Evolutionary conservation across 2,888 invertebrate species (phyloP).

Genomic region (Melipona beecheii): DNA sequence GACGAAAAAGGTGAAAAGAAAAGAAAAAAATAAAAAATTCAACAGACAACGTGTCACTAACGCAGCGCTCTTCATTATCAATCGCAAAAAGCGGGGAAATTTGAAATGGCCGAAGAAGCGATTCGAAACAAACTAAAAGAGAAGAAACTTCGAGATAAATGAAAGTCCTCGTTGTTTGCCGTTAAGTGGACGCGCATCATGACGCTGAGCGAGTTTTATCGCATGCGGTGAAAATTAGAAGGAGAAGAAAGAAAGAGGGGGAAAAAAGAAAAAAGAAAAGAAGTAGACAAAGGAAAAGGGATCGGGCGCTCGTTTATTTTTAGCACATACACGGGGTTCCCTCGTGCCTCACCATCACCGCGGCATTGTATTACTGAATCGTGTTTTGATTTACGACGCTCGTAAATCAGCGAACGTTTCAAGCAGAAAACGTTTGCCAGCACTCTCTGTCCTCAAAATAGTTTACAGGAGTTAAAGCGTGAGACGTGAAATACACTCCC

Average conservation of each 20-base stretch:
- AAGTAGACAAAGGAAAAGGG: background rate
- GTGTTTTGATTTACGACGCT: constrained; percentile 76
- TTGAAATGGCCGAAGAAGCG: too few species aligned
- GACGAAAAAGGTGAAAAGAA: too few species aligned
- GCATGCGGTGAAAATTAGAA: too few species aligned
- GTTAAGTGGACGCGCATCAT: too few species aligned
- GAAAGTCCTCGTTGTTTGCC: too few species aligned
- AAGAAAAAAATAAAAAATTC: background rate
- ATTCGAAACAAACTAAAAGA: too few species aligned
- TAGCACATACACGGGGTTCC: constrained; percentile 37
- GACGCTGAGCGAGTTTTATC: too few species aligned
- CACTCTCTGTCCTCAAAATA: constrained; percentile 76
- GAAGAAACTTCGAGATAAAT: too few species aligned
- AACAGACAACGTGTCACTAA: too few species aligned
- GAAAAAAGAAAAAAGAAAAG: background rate
- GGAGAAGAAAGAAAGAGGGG: too few species aligned
- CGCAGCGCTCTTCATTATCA: too few species aligned
- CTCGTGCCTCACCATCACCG: constrained; percentile 15
- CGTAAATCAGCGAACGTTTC: constrained; percentile 74
- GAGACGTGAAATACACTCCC: constrained; percentile 63
- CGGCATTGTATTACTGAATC: constrained; percentile 73
- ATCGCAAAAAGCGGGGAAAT: too few species aligned
- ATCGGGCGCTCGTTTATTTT: constrained; percentile 49
- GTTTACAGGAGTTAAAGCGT: constrained; percentile 74
- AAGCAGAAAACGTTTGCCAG: constrained; percentile 73